Base-by-base conservation (phyloP, 2,888 invertebrate genomes). In the Athalia cordata region DNA sequence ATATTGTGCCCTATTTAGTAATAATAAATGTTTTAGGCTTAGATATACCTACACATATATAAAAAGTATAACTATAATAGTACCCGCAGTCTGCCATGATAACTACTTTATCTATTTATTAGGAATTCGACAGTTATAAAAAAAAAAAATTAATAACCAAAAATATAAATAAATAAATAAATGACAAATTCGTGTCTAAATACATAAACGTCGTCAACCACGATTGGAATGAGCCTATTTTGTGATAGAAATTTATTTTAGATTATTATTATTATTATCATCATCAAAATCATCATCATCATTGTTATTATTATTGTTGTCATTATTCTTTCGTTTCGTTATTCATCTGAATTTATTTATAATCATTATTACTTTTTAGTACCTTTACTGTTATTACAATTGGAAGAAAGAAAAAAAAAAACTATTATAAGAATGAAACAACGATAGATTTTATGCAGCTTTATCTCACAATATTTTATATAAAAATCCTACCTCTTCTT, bases 191-290 rank as follows among this genome's bases (percentile, higher is more conserved):
- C 15, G 13, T 49, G 47, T 5, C 45, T 59, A 15, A 43, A 70
- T 43, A 11, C 62, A 67, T n/a, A 64, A 76, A 64, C 43, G 78
- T 80, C 81, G 74, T 77, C 81, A 81, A 81, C 77, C 85, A 86
- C 83, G 88, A 82, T 84, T 43, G 47, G 50, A 57, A 70, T 45
- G 70, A 57, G 70, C 45, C 84, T 83, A 29, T 86, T 88, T 88
- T 89, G 89, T 89, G 89, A 89, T 89, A 89, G 87, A 86, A 89
- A 89, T 89, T 89, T 89, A 89, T 89, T 89, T 80, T 89, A 88
- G 86, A 80, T 74, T 74, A 57, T 45, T 74, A 50, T 45, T 74
- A 50, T 52, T 62, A 74, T 50, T 62, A 62, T 62, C 50, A 57
- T n/a, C 11, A 50, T 43, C 62, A 29, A 29, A 29, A 15, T 4